A percentile compares a stretch with the other conserved stretches of the same genome.
Evolutionary conservation across 2,113 vertebrate species (phyloP).

Genomic region (Scatophagus argus): DNA sequence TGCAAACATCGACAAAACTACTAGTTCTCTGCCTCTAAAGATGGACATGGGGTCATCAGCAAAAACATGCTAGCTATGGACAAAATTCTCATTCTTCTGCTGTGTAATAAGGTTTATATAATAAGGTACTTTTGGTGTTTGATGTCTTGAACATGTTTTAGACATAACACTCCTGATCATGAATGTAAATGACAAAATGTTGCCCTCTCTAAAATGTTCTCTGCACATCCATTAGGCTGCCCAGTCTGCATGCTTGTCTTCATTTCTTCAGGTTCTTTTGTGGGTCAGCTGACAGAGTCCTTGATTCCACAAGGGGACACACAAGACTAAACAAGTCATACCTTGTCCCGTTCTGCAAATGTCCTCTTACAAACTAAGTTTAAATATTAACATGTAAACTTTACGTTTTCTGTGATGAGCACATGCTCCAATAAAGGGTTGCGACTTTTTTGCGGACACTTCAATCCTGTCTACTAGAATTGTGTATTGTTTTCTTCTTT

Average conservation of each 20-base stretch:
- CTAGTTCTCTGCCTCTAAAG: neutral
- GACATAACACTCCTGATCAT: neutral
- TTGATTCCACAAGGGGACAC: neutral
- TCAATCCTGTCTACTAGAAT: neutral
- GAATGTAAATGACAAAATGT: neutral
- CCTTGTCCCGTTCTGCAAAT: too few relatives aligned
- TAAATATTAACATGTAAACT: neutral
- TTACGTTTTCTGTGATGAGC: neutral
- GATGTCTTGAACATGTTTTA: neutral
- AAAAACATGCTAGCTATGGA: neutral
- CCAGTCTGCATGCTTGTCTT: neutral
- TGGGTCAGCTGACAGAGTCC: neutral
- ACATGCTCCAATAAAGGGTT: neutral
- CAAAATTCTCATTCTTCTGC: neutral
- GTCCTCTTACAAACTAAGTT: neutral
- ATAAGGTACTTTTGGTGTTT: neutral
- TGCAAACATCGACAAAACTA: slow-evolving; percentile 7
- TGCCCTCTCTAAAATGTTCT: neutral
- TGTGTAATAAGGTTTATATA: neutral
- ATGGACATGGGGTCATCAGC: neutral
- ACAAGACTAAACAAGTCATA: neutral
- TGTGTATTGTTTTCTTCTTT: too few relatives aligned
- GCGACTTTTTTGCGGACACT: neutral
- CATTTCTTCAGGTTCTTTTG: neutral
- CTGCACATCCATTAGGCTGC: neutral